Evolutionary conservation across 2,797 vertebrate species (phyloP), one percentile per base, ranked within the genome.

Genomic region (Australoheros facetus): DNA sequence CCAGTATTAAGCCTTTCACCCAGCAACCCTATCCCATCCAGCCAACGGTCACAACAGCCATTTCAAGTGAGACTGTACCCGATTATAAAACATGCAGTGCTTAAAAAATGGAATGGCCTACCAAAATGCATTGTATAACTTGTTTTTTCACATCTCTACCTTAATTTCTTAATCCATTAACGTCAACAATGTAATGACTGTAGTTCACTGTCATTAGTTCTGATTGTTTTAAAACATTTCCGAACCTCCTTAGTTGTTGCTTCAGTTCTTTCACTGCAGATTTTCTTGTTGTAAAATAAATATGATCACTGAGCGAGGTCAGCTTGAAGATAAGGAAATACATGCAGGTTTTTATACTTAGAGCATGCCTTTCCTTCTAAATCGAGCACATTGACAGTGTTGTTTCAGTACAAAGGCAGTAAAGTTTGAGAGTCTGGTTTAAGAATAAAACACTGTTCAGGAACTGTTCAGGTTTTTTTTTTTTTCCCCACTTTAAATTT

Each of bases 21-120:
- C 98, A 98, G 88, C 98, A 99, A 95, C 95, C 97, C 78, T 99
- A 99, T 87, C 96, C 98, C 77, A 97, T 98, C 93, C 98, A 99
- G 95, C 97, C 98, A 91, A 92, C 97, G 32, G 97, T 98, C 89
- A 96, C 97, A 80, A 97, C 97, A 90, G 95, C 98, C 87, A 97
- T 99, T 95, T 97, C 98, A 97, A 98, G 98, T 99, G 95, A 92
- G 94, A 75, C 45, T 56, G 82, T 59, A 37, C 45, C 23, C 8
- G 0, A 78, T 51, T 57, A 4, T 66, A 77, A 39, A 73, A 28
- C 21, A 14, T 45, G n/a, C 7, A 39, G 60, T 28, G 28, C 48
- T 69, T 23, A 34, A 4, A 75, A 57, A 75, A 37, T 23, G 11
- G 57, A 45, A 37, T 45, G 10, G 19, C 23, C 42, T 16, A 30